These are phyloP conservation scores for Paratilapia polleni DNA, from an alignment of 2,113 vertebrate genomes.

Conservation along the genomic window DNA sequence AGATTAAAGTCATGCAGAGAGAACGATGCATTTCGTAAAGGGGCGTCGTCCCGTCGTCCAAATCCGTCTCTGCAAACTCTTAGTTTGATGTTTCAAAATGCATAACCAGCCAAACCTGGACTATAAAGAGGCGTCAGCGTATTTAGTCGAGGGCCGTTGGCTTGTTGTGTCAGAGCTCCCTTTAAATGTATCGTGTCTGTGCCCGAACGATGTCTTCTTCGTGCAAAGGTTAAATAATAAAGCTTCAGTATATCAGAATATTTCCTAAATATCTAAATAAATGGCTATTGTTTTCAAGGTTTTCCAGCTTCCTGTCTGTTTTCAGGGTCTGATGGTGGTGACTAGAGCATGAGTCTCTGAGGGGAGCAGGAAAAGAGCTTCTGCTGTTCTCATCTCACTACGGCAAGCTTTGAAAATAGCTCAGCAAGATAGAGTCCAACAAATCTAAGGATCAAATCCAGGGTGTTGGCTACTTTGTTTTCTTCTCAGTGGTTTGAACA, in stretches of 20 bases:
- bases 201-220: constrained; percentile 28
- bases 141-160: background rate
- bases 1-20: background rate
- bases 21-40: background rate
- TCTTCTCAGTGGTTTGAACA: too few relatives aligned
- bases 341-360: too few relatives aligned
- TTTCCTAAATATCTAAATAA: constrained; percentile 59
- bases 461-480: too few relatives aligned
- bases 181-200: constrained; percentile 39
- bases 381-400: too few relatives aligned
- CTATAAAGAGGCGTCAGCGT: background rate
- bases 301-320: background rate
- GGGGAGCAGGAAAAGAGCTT: too few relatives aligned
- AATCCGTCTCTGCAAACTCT: background rate
- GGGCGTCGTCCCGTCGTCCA: background rate
- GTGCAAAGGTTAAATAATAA: constrained; percentile 49
- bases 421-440: background rate
- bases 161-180: constrained; percentile 19
- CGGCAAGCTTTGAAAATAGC: background rate
- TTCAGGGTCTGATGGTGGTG: background rate
- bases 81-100: background rate
- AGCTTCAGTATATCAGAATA: constrained; percentile 44
- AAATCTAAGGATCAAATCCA: too few relatives aligned
- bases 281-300: constrained; percentile 41
- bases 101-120: background rate